Evolutionary conservation across 1,140 invertebrate genomes (phyloP), one percentile per base, ranked within the genome.

Genomic region (Cotesia chilonis): DNA sequence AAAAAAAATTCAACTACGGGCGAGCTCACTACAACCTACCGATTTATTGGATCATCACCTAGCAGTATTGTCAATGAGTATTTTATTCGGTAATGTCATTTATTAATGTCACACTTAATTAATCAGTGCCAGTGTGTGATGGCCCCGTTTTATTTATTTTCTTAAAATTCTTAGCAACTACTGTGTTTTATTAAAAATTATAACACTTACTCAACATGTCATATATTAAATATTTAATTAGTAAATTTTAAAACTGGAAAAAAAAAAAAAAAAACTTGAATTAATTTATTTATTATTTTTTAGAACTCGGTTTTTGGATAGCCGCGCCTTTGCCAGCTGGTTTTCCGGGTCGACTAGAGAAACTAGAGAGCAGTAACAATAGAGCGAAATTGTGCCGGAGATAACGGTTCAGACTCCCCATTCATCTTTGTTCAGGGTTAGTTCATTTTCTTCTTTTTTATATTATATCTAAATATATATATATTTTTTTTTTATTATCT

Each of bases 311-410:
- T 7, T 52, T 63, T 63, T 37, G 28, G 60, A 59, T 12, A 54
- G 52, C 66, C 51, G 66, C 66, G 51, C 66, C 66, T 68, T 38
- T 20, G 41, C 47, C 66, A 68, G 66, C 66, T 68, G 66, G 51
- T 68, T 68, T 54, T 68, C 66, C 66, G 52, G 47, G 51, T 68
- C 41, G 47, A 35, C 66, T 37, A 54, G 36, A 65, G n/a, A 57
- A 57, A 17, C 54, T 14, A 57, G 54, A 63, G 60, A 63, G 60
- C 12, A 37, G 28, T 60, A 66, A 66, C 47, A 66, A 35, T 52
- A 28, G 20, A 66, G 64, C 38, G 47, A 41, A 28, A 66, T 52
- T 20, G 17, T 59, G 57, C 57, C 57, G 20, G 66, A 68, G 52
- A 54, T 28, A 68, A 37, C 60, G 60, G 35, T 63, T 38, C 17